Base-by-base conservation (phyloP, 1,140 invertebrate genomes). In the Ptiloglossa arizonensis region DNA sequence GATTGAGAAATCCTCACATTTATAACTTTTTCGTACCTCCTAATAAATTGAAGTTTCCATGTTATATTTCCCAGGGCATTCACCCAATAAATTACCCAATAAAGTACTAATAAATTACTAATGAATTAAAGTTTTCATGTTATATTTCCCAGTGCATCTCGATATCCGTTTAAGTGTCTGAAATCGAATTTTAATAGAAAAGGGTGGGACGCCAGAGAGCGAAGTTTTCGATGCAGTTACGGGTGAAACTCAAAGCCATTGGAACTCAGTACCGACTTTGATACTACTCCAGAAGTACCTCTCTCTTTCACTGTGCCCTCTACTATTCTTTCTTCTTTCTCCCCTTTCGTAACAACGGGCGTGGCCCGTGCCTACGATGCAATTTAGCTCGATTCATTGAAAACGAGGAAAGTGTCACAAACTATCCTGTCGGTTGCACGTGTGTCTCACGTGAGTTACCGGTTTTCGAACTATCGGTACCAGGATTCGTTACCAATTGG, bases 401-500 rank as follows among this genome's bases (percentile, higher is more conserved):
- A 9, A 19, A 24, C 1, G n/a, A 13, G 15, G 38, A 8, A 41
- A 67, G 44, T 17, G 24, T 54, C 6, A 13, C 27, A 22, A 6
- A 27, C 11, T 11, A 72, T 19, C 27, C 46, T n/a, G 5, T 8
- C 46, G 15, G 8, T 6, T 15, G 5, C 41, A 44, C 41, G 44
- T 29, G 62, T 29, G 9, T 3, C 46, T 4, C 19, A 1, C 50
- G 13, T n/a, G 11, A 54, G 1, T 50, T 54, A n/a, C 6, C 15
- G 17, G n/a, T 44, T 56, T 17, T 24, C 1, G 1, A 66, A 22
- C 19, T 32, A 66, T n/a, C 9, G 44, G 1, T 6, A 19, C 13
- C 15, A 13, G 13, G 13, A 44, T 63, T 32, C n/a, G 60, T 24
- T 62, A 19, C 68, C 81, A 83, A 80, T 82, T 79, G 77, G 79